phyloP scores from a whole-genome alignment of 2,888 invertebrate species.

The Ernsta delagoae region DNA sequence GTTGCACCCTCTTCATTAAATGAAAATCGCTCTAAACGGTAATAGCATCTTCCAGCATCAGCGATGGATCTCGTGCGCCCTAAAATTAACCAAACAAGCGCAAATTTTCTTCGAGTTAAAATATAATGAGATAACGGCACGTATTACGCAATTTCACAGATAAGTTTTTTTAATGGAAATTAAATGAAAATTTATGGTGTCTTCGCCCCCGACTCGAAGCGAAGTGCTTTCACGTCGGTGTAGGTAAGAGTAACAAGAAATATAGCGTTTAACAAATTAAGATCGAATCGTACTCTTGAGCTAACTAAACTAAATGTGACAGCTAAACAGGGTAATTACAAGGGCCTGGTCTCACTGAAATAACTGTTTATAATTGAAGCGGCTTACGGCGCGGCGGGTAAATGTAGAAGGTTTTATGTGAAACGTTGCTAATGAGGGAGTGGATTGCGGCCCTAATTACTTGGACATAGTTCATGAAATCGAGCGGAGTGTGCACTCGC shows the following conservation, averaged over 20 bases:
- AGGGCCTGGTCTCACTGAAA: constrained; percentile 68
- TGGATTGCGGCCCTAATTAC: constrained; percentile 70
- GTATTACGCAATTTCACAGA: constrained; percentile 65
- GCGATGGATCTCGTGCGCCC: constrained; percentile 56
- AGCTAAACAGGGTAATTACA: constrained; percentile 75
- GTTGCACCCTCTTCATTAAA: constrained; percentile 75
- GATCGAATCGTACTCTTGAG: constrained; percentile 63
- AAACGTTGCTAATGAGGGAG: constrained; percentile 77
- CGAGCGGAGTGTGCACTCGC: constrained; percentile 43
- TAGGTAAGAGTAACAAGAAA: constrained; percentile 36
- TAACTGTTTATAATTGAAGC: constrained; percentile 79
- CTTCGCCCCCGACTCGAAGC: constrained; percentile 10
- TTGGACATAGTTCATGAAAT: constrained; percentile 65
- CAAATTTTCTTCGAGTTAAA: constrained; percentile 68
- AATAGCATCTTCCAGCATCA: constrained; percentile 62
- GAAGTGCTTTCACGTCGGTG: constrained; percentile 20
- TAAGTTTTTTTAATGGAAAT: constrained; percentile 62
- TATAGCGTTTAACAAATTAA: constrained; percentile 48
- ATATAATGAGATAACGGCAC: constrained; percentile 73
- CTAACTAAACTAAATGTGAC: constrained; percentile 75
- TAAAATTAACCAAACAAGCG: constrained; percentile 71
- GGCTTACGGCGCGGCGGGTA: constrained; percentile 65
- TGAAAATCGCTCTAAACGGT: constrained; percentile 80
- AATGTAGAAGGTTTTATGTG: constrained; percentile 75
- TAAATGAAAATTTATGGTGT: constrained; percentile 48